phyloP scores from a whole-genome alignment of 2,113 vertebrate genomes.

The Melanotaenia duboulayi region DNA sequence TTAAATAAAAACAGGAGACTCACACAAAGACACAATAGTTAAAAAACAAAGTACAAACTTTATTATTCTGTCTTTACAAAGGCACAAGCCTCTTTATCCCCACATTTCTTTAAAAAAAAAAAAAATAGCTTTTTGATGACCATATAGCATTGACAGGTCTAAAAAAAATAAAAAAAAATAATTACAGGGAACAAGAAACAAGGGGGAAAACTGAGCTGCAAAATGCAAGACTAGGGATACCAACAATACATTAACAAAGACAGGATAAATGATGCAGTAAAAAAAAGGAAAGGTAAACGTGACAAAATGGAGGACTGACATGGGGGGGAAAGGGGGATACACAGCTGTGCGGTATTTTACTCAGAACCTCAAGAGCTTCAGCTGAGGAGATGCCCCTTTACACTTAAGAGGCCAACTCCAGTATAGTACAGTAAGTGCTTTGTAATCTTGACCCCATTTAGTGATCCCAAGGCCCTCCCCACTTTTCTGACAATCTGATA shows the following conservation, averaged over 20 bases:
- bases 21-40: slow-evolving; percentile 50
- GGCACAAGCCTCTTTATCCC: slow-evolving; percentile 93
- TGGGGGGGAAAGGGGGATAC: slow-evolving; percentile 62
- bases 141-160: slow-evolving; percentile 82
- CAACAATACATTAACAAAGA: slow-evolving; percentile 44
- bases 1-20: slow-evolving; percentile 4
- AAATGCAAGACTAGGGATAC: slow-evolving; percentile 48
- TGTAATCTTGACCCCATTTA: slow-evolving; percentile 64
- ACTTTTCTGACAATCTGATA: slow-evolving; percentile 65
- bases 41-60: slow-evolving; percentile 97
- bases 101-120: slow-evolving; percentile 88
- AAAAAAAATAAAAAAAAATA: slow-evolving; percentile 79
- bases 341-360: slow-evolving; percentile 80
- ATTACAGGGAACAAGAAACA: slow-evolving; percentile 23
- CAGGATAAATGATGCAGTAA: slow-evolving; percentile 38
- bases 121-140: slow-evolving; percentile 92
- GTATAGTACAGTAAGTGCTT: slow-evolving; percentile 84
- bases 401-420: slow-evolving; percentile 59
- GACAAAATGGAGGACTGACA: slow-evolving; percentile 65
- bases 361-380: slow-evolving; percentile 76
- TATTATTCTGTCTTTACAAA: slow-evolving; percentile 99
- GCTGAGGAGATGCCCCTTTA: slow-evolving; percentile 64
- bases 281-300: slow-evolving; percentile 18
- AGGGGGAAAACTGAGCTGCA: slow-evolving; percentile 31
- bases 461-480: slow-evolving; percentile 51